These are phyloP conservation scores for Otis tarda DNA, from an alignment of 2,113 vertebrate species.

Conservation along the genomic window DNA sequence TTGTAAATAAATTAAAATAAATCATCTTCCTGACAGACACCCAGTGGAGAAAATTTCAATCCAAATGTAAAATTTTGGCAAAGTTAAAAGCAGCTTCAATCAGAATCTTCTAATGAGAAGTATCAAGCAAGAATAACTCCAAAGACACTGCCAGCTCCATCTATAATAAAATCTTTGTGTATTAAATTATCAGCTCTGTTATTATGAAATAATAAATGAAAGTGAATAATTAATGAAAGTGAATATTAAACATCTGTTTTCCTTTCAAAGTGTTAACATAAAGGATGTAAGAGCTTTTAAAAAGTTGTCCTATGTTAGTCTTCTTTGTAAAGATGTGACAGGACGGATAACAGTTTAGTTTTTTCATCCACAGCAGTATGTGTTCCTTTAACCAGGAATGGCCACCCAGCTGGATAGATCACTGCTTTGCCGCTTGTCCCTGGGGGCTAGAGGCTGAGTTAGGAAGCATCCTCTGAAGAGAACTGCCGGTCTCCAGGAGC, in stretches of 20 bases:
- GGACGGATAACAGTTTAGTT: background rate
- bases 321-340: background rate
- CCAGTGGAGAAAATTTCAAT: background rate
- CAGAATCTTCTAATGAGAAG: background rate
- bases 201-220: background rate
- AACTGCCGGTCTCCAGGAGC: background rate
- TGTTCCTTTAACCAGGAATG: background rate
- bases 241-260: background rate
- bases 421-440: background rate
- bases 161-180: background rate
- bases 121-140: background rate
- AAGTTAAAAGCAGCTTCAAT: background rate
- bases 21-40: background rate
- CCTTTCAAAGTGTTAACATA: background rate
- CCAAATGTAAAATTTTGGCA: background rate
- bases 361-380: background rate
- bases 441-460: background rate
- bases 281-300: background rate
- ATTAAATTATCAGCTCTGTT: background rate
- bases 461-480: background rate
- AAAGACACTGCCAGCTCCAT: background rate
- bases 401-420: background rate
- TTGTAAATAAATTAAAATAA: background rate
- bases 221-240: no score
- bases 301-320: background rate